These are phyloP conservation scores for Rostratula benghalensis DNA, from an alignment of 2,113 vertebrate genomes.

Conservation along the genomic window DNA sequence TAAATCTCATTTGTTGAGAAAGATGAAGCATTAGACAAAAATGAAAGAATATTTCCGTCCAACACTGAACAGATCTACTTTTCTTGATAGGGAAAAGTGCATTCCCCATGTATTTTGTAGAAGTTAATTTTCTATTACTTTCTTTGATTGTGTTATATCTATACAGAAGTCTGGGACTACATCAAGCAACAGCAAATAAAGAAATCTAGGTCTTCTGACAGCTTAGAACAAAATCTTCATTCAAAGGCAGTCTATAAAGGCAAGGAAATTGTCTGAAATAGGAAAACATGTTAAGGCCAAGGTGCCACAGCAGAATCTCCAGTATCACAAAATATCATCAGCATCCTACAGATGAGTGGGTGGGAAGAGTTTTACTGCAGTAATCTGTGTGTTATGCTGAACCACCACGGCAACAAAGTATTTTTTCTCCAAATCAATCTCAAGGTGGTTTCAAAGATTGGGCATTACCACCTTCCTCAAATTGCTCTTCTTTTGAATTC, in stretches of 20 bases:
- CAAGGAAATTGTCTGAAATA: not conserved
- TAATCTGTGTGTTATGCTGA: not conserved
- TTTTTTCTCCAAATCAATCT: not conserved
- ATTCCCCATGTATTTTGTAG: not conserved
- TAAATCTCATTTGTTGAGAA: not conserved
- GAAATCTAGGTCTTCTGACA: not conserved
- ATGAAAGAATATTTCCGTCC: not conserved
- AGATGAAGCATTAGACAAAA: not conserved
- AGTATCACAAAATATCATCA: not conserved
- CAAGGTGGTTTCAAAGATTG: not conserved
- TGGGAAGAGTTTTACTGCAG: not conserved
- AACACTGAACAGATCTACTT: not conserved
- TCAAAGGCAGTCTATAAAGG: not conserved
- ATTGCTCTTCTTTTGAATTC: not conserved
- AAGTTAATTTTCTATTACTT: not conserved
- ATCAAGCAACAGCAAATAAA: not conserved
- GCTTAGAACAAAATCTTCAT: not conserved
- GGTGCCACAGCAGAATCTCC: not conserved
- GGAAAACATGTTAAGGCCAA: not conserved
- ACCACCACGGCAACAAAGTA: not conserved
- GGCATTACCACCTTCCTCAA: not conserved
- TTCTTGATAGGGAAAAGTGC: not conserved
- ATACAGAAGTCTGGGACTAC: not conserved
- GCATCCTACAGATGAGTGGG: not conserved
- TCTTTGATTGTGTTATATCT: not conserved